A percentile compares a stretch with the other conserved stretches of the same genome.
Conservation (phyloP, 2,113 vertebrate genomes). For the Caracal caracal region DNA sequence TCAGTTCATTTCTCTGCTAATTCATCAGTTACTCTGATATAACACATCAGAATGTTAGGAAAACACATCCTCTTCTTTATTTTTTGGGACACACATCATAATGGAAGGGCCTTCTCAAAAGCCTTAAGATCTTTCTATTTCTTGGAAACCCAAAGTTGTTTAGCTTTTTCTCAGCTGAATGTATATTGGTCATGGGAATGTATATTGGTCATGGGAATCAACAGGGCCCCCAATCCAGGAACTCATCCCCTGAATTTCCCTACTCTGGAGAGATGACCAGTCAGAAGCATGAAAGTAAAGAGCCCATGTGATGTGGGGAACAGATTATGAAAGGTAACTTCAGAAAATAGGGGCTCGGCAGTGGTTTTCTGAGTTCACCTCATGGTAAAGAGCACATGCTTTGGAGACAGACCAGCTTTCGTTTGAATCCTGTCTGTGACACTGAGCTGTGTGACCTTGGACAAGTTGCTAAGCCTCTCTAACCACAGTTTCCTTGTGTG, state of each 20-base stretch:
- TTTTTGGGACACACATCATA: not conserved
- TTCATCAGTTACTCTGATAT: not conserved
- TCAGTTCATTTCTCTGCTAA: not conserved
- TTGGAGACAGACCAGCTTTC: not conserved
- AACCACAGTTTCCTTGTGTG: not conserved
- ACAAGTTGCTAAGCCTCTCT: slow-evolving; percentile 23
- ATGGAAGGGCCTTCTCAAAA: not conserved
- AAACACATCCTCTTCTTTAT: not conserved
- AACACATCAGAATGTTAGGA: not conserved
- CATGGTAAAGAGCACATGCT: not conserved
- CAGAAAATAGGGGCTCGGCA: not conserved
- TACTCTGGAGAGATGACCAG: not conserved
- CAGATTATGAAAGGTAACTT: not conserved
- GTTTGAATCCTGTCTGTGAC: not conserved
- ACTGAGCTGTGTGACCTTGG: slow-evolving; percentile 4
- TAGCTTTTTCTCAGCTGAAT: not conserved
- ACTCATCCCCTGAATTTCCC: not conserved
- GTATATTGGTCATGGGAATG: not conserved
- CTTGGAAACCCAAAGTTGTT: not conserved
- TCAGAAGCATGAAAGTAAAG: not conserved
- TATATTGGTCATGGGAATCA: not conserved
- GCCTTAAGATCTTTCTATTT: not conserved
- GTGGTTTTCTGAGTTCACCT: not conserved
- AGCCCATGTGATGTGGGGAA: not conserved
- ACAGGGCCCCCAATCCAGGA: not conserved